phyloP scores from a whole-genome alignment of 2,797 vertebrate genomes.

The Sus cebifrons region DNA sequence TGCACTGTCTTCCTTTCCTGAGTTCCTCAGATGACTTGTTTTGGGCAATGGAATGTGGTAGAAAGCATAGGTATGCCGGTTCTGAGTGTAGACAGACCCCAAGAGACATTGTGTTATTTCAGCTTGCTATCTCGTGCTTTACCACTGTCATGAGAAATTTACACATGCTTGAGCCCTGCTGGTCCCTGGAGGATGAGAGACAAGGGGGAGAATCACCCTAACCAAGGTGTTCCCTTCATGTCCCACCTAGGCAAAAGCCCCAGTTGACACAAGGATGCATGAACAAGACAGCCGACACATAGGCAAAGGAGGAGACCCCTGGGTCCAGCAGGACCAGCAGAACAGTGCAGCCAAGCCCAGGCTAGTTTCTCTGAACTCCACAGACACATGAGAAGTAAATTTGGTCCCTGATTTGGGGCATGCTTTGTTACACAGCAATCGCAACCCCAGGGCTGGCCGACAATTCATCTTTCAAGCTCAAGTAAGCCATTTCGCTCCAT shows the following conservation, averaged over 20 bases:
- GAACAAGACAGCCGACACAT: not conserved
- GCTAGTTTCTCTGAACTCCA: not conserved
- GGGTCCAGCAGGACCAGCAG: not conserved
- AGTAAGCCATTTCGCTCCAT: not conserved
- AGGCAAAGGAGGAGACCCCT: not conserved
- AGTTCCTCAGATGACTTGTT: not conserved
- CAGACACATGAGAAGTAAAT: too few species aligned
- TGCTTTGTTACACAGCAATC: accelerated
- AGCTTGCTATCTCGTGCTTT: not conserved
- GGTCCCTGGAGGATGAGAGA: not conserved
- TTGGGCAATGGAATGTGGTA: accelerated
- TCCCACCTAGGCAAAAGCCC: not conserved
- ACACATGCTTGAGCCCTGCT: not conserved
- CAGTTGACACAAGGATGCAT: not conserved
- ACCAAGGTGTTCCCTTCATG: not conserved
- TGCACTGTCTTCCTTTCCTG: not conserved
- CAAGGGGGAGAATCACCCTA: not conserved
- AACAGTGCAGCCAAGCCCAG: not conserved
- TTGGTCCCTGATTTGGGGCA: not conserved
- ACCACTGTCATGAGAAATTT: not conserved
- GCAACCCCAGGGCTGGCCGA: not conserved
- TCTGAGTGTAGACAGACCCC: not conserved
- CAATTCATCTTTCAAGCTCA: not conserved
- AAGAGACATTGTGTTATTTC: not conserved
- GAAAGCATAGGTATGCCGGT: not conserved